phyloP scores from a whole-genome alignment of 2,797 vertebrate species.

The Hipposideros larvatus region DNA sequence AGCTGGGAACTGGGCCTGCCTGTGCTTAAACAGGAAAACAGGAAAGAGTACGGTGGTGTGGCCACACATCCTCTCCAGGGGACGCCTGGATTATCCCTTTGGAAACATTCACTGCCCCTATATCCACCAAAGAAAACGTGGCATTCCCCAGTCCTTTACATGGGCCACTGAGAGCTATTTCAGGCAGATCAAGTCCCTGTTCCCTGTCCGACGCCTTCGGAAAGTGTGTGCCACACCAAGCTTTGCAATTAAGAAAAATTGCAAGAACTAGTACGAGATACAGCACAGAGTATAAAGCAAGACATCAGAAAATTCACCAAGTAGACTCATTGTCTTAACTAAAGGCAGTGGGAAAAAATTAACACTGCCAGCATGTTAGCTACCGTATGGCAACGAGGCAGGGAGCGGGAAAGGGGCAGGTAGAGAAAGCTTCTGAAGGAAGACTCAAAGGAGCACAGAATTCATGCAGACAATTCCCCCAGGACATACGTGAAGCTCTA shows the following conservation, averaged over 20 bases:
- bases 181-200: not conserved
- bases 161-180: not conserved
- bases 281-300: not conserved
- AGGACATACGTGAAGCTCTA: constrained; percentile 85
- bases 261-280: not conserved
- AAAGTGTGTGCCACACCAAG: not conserved
- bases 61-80: not conserved
- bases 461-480: not conserved
- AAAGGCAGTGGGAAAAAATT: not conserved
- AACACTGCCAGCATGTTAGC: rapidly evolving
- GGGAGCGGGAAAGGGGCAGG: not conserved
- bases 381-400: not conserved
- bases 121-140: not conserved
- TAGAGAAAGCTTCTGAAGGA: not conserved
- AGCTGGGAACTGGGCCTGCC: not conserved
- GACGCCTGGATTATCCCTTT: not conserved
- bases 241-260: not conserved
- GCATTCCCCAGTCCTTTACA: not conserved
- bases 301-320: not conserved
- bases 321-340: not conserved
- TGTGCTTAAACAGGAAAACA: not conserved
- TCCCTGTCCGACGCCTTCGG: not conserved
- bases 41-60: rapidly evolving
- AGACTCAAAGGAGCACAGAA: not conserved
- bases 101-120: not conserved